phyloP scores from a whole-genome alignment of 2,888 invertebrate genomes.

The Xanthostigma xanthostigma region DNA sequence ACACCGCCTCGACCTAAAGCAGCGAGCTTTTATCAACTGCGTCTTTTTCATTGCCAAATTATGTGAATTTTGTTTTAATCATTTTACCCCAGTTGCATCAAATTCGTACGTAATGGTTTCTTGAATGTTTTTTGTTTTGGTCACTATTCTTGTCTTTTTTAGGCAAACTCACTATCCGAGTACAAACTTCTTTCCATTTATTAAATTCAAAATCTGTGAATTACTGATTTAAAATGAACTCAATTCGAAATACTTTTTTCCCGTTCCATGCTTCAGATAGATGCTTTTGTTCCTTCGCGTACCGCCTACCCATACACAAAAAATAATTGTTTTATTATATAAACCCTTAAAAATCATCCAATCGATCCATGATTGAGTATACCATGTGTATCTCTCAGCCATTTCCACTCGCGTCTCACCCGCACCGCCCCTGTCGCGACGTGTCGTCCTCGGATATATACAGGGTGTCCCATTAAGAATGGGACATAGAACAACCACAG shows the following conservation, averaged over 20 bases:
- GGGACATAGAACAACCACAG: too few species aligned
- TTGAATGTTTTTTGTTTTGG: conserved; percentile 69
- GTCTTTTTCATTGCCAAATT: conserved; percentile 98
- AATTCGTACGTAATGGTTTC: conserved; percentile 84
- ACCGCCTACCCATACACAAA: too few species aligned
- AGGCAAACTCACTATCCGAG: conserved; percentile 47
- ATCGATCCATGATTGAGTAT: too few species aligned
- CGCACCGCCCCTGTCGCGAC: too few species aligned
- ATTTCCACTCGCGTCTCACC: too few species aligned
- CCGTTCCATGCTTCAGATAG: conserved; percentile 65
- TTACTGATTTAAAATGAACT: conserved; percentile 93
- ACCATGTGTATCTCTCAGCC: too few species aligned
- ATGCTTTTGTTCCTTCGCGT: conserved; percentile 88
- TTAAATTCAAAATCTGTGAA: conserved; percentile 85
- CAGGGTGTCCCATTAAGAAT: too few species aligned
- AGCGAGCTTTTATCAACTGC: conserved; percentile 73
- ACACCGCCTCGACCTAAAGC: conserved; percentile 58
- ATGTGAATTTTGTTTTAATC: conserved; percentile 80
- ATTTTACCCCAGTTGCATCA: conserved; percentile 92
- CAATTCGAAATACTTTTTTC: conserved; percentile 82
- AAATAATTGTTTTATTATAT: too few species aligned
- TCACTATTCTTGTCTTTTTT: conserved; percentile 68
- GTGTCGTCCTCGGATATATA: too few species aligned
- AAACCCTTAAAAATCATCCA: too few species aligned
- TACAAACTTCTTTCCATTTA: conserved; percentile 83